Evolutionary conservation across 1,140 invertebrate genomes (phyloP).

Genomic region (Pogonognathellus flavescens): DNA sequence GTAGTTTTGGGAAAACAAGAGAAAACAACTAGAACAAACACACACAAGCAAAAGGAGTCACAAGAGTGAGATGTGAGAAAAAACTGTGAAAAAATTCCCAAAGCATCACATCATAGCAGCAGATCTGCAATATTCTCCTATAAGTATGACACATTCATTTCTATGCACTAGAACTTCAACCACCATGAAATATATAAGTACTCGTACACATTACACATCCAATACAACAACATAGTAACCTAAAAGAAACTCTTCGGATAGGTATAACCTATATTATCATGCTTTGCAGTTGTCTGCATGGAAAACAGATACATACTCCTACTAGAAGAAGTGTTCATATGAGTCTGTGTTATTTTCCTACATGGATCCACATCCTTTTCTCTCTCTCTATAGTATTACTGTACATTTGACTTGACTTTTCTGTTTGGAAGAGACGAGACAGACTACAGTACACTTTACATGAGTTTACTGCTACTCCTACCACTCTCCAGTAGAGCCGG

Average conservation of each 20-base stretch:
- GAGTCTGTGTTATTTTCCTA: neutral
- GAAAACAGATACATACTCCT: constrained; percentile 6
- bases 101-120: constrained; percentile 35
- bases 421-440: neutral
- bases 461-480: too few relatives aligned
- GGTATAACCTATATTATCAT: neutral
- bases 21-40: neutral
- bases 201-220: neutral
- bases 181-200: neutral
- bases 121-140: constrained; percentile 44
- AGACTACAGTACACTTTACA: neutral
- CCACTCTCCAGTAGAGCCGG: too few relatives aligned
- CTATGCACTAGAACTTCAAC: neutral
- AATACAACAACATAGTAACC: neutral
- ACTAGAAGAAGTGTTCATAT: neutral
- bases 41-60: neutral
- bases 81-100: constrained; percentile 41
- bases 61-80: constrained; percentile 28
- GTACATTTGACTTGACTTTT: too few relatives aligned
- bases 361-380: constrained; percentile 1
- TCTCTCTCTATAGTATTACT: neutral
- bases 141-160: neutral
- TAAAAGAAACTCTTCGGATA: neutral
- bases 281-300: neutral
- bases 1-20: neutral